Conservation (phyloP, 1,140 invertebrate species). For the Ganaspis sp. region DNA sequence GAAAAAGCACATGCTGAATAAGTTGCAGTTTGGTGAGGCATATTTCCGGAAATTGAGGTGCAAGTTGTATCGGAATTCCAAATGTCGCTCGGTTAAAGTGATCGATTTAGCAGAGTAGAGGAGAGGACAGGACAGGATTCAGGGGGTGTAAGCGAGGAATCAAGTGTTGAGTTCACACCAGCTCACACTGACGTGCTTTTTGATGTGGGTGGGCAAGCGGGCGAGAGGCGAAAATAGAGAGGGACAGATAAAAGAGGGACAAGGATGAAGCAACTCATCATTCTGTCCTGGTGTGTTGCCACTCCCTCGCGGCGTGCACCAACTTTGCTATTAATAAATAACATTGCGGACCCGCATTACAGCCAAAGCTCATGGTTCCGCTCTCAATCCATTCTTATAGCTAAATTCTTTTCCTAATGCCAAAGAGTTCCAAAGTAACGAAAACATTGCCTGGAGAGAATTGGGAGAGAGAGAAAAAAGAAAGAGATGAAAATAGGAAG, state of each 20-base stretch:
- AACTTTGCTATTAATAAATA: slow-evolving; percentile 55
- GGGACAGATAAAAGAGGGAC: slow-evolving; percentile 30
- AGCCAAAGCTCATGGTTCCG: slow-evolving; percentile 33
- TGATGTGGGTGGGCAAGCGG: slow-evolving; percentile 24
- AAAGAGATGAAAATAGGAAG: background rate
- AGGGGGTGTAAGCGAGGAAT: slow-evolving; percentile 15
- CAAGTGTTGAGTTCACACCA: slow-evolving; percentile 30
- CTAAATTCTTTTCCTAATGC: background rate
- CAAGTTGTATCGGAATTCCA: background rate
- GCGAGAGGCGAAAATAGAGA: slow-evolving; percentile 36
- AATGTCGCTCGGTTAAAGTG: slow-evolving; percentile 16
- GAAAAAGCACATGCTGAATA: slow-evolving; percentile 10
- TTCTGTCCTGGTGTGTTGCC: slow-evolving; percentile 45
- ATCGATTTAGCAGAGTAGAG: slow-evolving; percentile 14
- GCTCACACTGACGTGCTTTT: slow-evolving; percentile 18
- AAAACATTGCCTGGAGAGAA: background rate
- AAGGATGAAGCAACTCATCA: slow-evolving; percentile 45
- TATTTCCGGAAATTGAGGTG: slow-evolving; percentile 16
- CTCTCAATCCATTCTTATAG: slow-evolving; percentile 38
- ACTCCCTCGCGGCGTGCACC: slow-evolving; percentile 45
- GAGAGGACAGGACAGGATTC: slow-evolving; percentile 11
- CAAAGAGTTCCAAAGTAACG: slow-evolving; percentile 14
- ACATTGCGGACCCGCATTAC: slow-evolving; percentile 45
- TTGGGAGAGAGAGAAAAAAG: no score
- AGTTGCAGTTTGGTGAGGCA: background rate